phyloP scores from a whole-genome alignment of 2,797 vertebrate genomes.

The Kryptolebias ocellatus region DNA sequence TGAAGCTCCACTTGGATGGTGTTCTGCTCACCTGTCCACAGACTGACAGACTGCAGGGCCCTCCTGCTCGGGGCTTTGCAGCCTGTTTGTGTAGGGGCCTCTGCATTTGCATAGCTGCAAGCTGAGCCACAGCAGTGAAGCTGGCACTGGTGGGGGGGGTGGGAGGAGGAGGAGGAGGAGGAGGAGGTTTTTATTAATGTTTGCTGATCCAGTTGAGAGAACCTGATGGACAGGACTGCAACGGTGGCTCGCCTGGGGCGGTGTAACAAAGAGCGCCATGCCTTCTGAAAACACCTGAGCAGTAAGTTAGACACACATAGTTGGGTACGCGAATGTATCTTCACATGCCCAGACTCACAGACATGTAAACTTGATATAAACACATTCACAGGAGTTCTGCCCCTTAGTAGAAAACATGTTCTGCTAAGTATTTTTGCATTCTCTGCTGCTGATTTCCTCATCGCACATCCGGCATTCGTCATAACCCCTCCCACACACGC shows the following conservation, averaged over 20 bases:
- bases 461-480: constrained; percentile 60
- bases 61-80: constrained; percentile 34
- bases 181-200: constrained; percentile 65
- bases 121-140: constrained; percentile 46
- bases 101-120: constrained; percentile 73
- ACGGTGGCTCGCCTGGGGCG: constrained; percentile 53
- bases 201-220: constrained; percentile 76
- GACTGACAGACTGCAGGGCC: constrained; percentile 35
- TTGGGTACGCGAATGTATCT: constrained; percentile 25
- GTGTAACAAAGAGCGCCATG: constrained; percentile 47
- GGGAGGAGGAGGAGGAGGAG: constrained; percentile 27
- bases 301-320: constrained; percentile 23
- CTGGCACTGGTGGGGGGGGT: constrained; percentile 34
- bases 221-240: constrained; percentile 81
- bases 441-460: constrained; percentile 69
- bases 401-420: constrained; percentile 52
- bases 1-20: constrained; percentile 31
- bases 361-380: constrained; percentile 7
- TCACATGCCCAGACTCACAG: constrained; percentile 24
- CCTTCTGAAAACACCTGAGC: constrained; percentile 43
- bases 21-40: constrained; percentile 56
- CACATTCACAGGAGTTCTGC: constrained; percentile 18
- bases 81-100: constrained; percentile 64
- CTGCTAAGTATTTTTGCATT: constrained; percentile 58
- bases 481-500: background rate